phyloP scores from a whole-genome alignment of 1,140 invertebrate species.

The Drosophila eugracilis region DNA sequence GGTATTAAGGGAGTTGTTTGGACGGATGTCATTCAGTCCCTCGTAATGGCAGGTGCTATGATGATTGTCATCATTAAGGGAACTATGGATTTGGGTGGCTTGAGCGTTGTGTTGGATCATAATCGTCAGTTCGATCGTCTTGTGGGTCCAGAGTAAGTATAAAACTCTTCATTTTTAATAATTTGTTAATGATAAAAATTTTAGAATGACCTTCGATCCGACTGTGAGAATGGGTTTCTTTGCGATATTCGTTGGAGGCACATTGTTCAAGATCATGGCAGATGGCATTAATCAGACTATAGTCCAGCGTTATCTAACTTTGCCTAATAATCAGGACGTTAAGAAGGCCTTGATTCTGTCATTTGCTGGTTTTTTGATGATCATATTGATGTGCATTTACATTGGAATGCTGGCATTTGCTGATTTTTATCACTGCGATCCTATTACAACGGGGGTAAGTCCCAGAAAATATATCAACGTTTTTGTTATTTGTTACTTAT shows the following conservation, averaged over 20 bases:
- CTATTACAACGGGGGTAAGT: slow-evolving; percentile 87
- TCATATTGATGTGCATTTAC: slow-evolving; percentile 90
- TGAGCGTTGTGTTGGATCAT: slow-evolving; percentile 89
- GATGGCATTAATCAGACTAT: slow-evolving; percentile 95
- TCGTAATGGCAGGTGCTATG: slow-evolving; percentile 92
- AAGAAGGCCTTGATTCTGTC: slow-evolving; percentile 88
- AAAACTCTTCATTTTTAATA: neutral
- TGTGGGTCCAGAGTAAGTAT: slow-evolving; percentile 90
- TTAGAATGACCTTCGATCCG: slow-evolving; percentile 89
- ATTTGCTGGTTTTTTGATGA: slow-evolving; percentile 87
- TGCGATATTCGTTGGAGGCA: slow-evolving; percentile 91
- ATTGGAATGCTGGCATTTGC: slow-evolving; percentile 90
- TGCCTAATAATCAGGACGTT: slow-evolving; percentile 88
- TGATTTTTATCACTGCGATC: slow-evolving; percentile 91
- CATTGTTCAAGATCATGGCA: slow-evolving; percentile 91
- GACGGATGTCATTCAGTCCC: slow-evolving; percentile 93
- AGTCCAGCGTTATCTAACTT: slow-evolving; percentile 92
- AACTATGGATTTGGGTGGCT: slow-evolving; percentile 91
- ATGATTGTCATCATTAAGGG: slow-evolving; percentile 92
- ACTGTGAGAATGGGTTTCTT: slow-evolving; percentile 90
- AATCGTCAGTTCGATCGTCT: slow-evolving; percentile 90
- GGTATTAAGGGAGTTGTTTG: slow-evolving; percentile 94
- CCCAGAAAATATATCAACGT: neutral
- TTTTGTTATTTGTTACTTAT: no score
- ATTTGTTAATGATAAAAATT: slow-evolving; percentile 84